Conservation (phyloP, 2,888 invertebrate species). For the Agonopterix alstromeriana region DNA sequence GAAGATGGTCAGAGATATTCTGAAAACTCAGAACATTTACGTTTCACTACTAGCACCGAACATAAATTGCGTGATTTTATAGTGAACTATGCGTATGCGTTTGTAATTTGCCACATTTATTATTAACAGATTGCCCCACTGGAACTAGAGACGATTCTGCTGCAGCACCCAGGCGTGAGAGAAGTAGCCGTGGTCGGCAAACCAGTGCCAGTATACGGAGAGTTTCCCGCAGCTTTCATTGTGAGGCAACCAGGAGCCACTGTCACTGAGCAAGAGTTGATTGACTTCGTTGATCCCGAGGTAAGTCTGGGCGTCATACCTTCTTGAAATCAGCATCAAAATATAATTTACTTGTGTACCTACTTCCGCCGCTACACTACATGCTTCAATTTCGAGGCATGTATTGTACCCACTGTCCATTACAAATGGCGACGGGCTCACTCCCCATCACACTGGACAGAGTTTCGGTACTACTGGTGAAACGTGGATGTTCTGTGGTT, state of each 20-base stretch:
- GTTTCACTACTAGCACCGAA: no score
- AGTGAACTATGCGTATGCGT: background rate
- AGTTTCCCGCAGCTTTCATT: conserved; percentile 84
- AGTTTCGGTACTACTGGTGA: no score
- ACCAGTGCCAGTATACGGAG: conserved; percentile 80
- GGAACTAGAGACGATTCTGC: conserved; percentile 86
- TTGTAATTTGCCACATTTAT: background rate
- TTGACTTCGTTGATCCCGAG: conserved; percentile 65
- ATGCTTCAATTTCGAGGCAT: no score
- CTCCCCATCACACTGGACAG: no score
- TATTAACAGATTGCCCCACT: conserved; percentile 82
- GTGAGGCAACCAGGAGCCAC: conserved; percentile 74
- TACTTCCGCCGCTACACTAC: no score
- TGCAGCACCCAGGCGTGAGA: conserved; percentile 80
- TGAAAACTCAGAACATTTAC: no score
- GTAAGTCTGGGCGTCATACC: conserved; percentile 16
- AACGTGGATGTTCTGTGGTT: no score
- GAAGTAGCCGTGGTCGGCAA: conserved; percentile 89
- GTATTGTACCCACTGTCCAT: no score
- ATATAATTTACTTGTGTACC: no score
- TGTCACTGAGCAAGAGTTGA: conserved; percentile 74
- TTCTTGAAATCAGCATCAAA: no score
- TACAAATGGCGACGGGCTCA: no score
- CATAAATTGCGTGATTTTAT: background rate
- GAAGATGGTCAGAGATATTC: no score